phyloP scores from a whole-genome alignment of 2,888 invertebrate genomes.

The Nesidiocoris tenuis region DNA sequence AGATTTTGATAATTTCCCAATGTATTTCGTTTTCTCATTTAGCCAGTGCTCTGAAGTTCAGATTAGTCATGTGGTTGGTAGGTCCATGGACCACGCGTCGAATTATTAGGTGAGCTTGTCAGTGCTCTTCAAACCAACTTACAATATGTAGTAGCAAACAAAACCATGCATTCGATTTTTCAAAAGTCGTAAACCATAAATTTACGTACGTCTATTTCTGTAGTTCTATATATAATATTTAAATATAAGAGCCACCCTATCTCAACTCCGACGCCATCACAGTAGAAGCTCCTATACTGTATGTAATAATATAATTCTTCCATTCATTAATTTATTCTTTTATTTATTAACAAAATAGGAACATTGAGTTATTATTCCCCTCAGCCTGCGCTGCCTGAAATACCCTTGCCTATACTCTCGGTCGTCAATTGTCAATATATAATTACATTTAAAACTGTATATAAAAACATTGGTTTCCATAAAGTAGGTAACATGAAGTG shows the following conservation, averaged over 20 bases:
- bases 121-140: conserved; percentile 33
- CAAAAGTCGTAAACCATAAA: conserved; percentile 34
- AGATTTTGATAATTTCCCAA: not conserved
- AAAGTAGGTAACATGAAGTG: conserved; percentile 37
- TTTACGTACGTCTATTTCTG: conserved; percentile 25
- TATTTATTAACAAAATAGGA: conserved; percentile 48
- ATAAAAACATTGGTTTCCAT: conserved; percentile 30
- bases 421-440: conserved; percentile 29
- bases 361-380: conserved; percentile 44
- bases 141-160: conserved; percentile 24
- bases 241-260: conserved; percentile 42
- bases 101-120: conserved; percentile 2
- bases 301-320: conserved; percentile 42
- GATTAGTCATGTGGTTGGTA: not conserved
- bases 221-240: conserved; percentile 28
- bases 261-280: conserved; percentile 48
- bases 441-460: conserved; percentile 12
- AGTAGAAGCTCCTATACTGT: conserved; percentile 49
- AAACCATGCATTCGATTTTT: conserved; percentile 22
- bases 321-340: conserved; percentile 3
- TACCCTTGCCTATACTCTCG: conserved; percentile 36
- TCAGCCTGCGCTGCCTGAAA: conserved; percentile 44
- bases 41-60: not conserved
- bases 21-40: conserved; percentile 15
- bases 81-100: not conserved